phyloP scores from a whole-genome alignment of 2,113 vertebrate species.

The Chaetops frenatus region DNA sequence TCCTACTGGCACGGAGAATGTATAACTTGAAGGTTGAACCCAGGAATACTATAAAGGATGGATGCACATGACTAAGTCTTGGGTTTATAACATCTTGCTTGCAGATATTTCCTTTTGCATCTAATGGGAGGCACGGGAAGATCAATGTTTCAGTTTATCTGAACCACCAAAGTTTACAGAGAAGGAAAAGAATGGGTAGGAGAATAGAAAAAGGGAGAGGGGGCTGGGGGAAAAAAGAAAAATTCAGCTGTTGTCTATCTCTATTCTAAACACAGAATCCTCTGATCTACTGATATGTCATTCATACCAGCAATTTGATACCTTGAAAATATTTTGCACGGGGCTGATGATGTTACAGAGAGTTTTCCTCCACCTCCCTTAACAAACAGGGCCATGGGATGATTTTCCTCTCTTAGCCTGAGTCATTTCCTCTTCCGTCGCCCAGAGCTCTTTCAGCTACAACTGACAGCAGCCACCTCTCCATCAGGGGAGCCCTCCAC shows the following conservation, averaged over 20 bases:
- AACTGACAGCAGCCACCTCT: neutral
- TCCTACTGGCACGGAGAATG: neutral
- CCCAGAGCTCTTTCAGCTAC: neutral
- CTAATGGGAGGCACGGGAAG: neutral
- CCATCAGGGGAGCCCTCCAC: neutral
- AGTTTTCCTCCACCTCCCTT: conserved; percentile 13
- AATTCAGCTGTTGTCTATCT: neutral
- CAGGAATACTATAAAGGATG: neutral
- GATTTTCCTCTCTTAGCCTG: conserved; percentile 43
- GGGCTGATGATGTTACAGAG: neutral
- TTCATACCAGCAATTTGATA: neutral
- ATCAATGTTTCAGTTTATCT: neutral
- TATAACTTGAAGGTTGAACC: neutral
- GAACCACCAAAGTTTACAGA: neutral
- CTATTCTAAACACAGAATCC: neutral
- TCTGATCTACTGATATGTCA: neutral
- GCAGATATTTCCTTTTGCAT: conserved; percentile 17
- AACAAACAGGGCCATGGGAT: conserved; percentile 37
- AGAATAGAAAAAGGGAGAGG: conserved; percentile 13
- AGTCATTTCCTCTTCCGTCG: conserved; percentile 52
- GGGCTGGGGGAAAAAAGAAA: neutral
- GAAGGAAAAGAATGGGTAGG: conserved; percentile 12
- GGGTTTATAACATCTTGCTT: neutral
- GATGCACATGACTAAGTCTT: neutral
- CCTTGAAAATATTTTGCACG: neutral